These are phyloP conservation scores for Cyrtodaria siliqua DNA, from an alignment of 2,888 invertebrate genomes.

Conservation along the genomic window DNA sequence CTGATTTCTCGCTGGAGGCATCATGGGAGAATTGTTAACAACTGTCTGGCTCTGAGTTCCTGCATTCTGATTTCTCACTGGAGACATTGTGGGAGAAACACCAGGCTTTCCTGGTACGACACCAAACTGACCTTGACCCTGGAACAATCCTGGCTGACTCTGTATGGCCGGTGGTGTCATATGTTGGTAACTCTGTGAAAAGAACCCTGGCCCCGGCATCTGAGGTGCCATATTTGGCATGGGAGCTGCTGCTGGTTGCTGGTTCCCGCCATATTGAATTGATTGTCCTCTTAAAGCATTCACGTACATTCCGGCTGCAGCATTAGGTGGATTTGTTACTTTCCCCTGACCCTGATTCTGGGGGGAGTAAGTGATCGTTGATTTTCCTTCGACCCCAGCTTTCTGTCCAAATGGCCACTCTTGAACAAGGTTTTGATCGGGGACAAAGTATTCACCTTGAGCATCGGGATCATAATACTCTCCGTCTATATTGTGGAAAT, in stretches of 20 bases:
- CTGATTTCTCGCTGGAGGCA: constrained; percentile 39
- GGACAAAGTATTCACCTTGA: constrained; percentile 61
- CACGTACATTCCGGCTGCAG: constrained; percentile 71
- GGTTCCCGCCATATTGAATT: constrained; percentile 71
- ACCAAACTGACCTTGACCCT: constrained; percentile 30
- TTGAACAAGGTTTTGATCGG: constrained; percentile 74
- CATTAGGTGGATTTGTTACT: constrained; percentile 19
- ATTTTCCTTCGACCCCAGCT: constrained; percentile 75
- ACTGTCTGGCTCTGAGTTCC: constrained; percentile 20
- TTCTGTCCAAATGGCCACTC: constrained; percentile 80
- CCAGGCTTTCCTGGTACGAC: background rate
- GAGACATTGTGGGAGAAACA: constrained; percentile 33
- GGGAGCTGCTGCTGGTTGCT: constrained; percentile 37
- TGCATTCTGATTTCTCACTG: constrained; percentile 35
- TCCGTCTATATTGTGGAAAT: constrained; percentile 69
- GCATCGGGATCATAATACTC: constrained; percentile 74
- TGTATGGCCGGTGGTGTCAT: constrained; percentile 21
- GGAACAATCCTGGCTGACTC: constrained; percentile 33
- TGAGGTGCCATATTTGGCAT: constrained; percentile 27
- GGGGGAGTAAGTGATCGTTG: constrained; percentile 75
- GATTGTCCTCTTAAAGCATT: constrained; percentile 76
- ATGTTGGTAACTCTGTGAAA: constrained; percentile 64
- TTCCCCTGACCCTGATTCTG: constrained; percentile 41
- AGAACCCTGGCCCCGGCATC: constrained; percentile 79
- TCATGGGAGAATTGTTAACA: constrained; percentile 24